phyloP scores from a whole-genome alignment of 2,888 invertebrate species.

The Folsomia manolachei region DNA sequence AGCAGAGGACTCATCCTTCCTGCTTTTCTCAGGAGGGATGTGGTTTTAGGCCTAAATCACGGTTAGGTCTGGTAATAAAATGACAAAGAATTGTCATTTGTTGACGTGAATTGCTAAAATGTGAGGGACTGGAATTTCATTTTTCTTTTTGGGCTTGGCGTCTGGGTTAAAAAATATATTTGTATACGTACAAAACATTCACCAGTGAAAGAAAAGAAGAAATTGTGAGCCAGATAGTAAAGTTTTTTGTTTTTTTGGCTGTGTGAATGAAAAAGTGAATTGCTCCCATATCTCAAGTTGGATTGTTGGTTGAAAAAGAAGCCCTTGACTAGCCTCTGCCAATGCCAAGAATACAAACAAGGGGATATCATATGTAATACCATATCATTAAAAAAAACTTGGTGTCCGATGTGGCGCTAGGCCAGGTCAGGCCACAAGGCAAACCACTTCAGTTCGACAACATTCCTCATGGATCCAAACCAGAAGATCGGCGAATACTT shows the following conservation, averaged over 20 bases:
- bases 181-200: not conserved
- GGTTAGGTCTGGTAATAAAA: slow-evolving; percentile 4
- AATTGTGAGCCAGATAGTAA: no score
- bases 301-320: no score
- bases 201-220: not conserved
- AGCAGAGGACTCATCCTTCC: no score
- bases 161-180: not conserved
- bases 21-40: no score
- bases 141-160: no score
- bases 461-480: not conserved
- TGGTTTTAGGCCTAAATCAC: not conserved
- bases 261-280: not conserved
- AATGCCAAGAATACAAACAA: no score
- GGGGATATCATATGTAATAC: no score
- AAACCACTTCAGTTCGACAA: not conserved
- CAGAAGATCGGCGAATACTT: no score
- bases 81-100: slow-evolving; percentile 6
- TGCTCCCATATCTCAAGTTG: not conserved
- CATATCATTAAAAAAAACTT: no score
- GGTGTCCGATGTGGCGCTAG: no score
- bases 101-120: slow-evolving; percentile 10
- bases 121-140: not conserved
- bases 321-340: not conserved
- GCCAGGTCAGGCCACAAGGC: not conserved
- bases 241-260: no score